These are phyloP conservation scores for Drosophila meridionalis DNA, from an alignment of 2,888 invertebrate species.

Conservation along the genomic window DNA sequence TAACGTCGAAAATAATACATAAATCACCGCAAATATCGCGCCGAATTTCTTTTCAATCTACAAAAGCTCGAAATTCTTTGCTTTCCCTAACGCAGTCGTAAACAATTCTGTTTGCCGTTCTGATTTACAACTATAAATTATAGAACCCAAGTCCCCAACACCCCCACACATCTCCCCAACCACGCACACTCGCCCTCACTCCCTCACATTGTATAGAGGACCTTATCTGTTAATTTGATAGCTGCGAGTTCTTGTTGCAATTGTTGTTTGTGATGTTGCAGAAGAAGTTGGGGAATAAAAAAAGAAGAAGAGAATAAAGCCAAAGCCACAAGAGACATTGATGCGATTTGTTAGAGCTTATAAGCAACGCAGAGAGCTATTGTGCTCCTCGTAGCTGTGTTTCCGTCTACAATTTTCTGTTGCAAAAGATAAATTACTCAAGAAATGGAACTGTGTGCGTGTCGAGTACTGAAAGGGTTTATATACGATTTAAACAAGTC, in stretches of 20 bases:
- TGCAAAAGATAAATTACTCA: slow-evolving; percentile 17
- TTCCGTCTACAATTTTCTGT: slow-evolving; percentile 8
- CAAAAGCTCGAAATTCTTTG: slow-evolving; percentile 32
- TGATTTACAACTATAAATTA: slow-evolving; percentile 62
- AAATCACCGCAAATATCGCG: slow-evolving; percentile 75
- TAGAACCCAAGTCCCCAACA: slow-evolving; percentile 12
- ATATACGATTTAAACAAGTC: slow-evolving; percentile 4
- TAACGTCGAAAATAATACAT: slow-evolving; percentile 74
- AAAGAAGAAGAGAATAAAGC: slow-evolving; percentile 1
- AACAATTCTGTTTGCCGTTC: slow-evolving; percentile 56
- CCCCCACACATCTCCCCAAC: neutral
- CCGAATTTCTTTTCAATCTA: slow-evolving; percentile 75
- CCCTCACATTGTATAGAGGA: slow-evolving; percentile 28
- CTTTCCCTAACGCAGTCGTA: slow-evolving; percentile 41
- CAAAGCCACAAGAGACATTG: slow-evolving; percentile 57
- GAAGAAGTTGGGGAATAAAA: slow-evolving; percentile 5
- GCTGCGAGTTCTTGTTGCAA: slow-evolving; percentile 37
- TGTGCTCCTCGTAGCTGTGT: slow-evolving; percentile 16
- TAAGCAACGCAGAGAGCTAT: slow-evolving; percentile 36
- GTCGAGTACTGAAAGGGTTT: slow-evolving; percentile 3
- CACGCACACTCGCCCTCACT: slow-evolving; percentile 6
- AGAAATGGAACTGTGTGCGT: neutral
- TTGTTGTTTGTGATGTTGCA: slow-evolving; percentile 14
- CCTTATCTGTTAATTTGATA: slow-evolving; percentile 76
- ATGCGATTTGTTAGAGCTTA: slow-evolving; percentile 62